These are phyloP conservation scores for Ferrisia virgata DNA, from an alignment of 2,888 invertebrate genomes.

Conservation along the genomic window DNA sequence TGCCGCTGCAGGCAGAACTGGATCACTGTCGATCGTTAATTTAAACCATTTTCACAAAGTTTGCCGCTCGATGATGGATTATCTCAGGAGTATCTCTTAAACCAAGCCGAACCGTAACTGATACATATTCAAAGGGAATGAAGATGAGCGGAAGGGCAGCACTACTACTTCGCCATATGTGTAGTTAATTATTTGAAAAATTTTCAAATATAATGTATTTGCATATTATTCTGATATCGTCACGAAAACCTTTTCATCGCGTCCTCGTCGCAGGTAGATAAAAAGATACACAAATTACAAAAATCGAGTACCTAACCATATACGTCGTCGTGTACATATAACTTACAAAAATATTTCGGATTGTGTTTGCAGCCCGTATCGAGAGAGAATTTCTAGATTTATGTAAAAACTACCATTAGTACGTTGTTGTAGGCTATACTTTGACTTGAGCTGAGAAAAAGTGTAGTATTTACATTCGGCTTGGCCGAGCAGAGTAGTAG, in stretches of 20 bases:
- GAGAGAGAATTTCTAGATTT: not conserved
- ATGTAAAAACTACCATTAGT: not conserved
- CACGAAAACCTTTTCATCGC: too few species aligned
- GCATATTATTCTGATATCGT: not conserved
- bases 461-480: slow-evolving; percentile 11
- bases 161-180: not conserved
- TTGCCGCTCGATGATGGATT: not conserved
- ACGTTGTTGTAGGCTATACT: not conserved
- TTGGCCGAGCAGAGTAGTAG: too few species aligned
- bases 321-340: too few species aligned
- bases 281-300: too few species aligned
- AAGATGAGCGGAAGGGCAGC: too few species aligned
- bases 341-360: too few species aligned
- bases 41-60: not conserved
- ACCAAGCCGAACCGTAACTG: not conserved
- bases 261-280: too few species aligned
- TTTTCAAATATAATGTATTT: not conserved
- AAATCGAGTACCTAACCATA: too few species aligned
- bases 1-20: not conserved
- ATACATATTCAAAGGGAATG: not conserved
- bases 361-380: not conserved
- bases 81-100: not conserved
- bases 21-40: not conserved
- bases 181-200: too few species aligned
- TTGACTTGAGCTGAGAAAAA: not conserved